Base-by-base conservation (phyloP, 1,140 invertebrate species). In the Sminthurides bifidus region DNA sequence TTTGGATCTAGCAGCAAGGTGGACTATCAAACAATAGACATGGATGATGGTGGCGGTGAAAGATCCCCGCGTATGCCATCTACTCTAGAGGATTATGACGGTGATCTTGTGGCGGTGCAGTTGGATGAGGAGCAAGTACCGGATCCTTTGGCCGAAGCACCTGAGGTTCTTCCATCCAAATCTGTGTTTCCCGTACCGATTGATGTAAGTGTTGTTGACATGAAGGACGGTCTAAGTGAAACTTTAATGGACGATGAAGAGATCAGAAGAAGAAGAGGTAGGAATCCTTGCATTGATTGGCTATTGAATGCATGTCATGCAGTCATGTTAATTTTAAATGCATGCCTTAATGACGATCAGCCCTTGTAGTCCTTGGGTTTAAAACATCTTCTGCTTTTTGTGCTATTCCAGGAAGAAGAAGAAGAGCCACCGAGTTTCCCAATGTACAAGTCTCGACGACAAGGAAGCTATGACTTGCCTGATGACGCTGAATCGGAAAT, bases 31-130 rank as follows among this genome's bases (percentile, higher is more conserved):
- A n/a, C n/a, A n/a, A n/a, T n/a, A n/a, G n/a, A n/a, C n/a, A n/a
- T n/a, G n/a, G 46, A 49, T 26, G 27, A 30, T 21, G 26, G 17
- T 10, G 43, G 4, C 5, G n/a, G 6, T 5, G 46, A 49, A 30
- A 49, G 35, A 33, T 49, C 46, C 31, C 46, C 46, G 4, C 27
- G 46, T 3, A 49, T 49, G 46, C 46, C 46, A 27, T 17, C 24
- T 3, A 49, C 46, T 4, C 31, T 49, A 3, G 46, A n/a, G 10
- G 46, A 33, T 49, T 49, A 6, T 35, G 27, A 49, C 10, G 46
- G n/a, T n/a, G n/a, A n/a, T n/a, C n/a, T n/a, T n/a, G n/a, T n/a
- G n/a, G n/a, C n/a, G n/a, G n/a, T n/a, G n/a, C n/a, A 49, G 17
- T 12, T 6, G 26, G 29, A 31, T 3, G 46, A 31, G 46, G 46